phyloP scores from a whole-genome alignment of 64 coral and sea anemone genomes.

The Montipora foliosa region DNA sequence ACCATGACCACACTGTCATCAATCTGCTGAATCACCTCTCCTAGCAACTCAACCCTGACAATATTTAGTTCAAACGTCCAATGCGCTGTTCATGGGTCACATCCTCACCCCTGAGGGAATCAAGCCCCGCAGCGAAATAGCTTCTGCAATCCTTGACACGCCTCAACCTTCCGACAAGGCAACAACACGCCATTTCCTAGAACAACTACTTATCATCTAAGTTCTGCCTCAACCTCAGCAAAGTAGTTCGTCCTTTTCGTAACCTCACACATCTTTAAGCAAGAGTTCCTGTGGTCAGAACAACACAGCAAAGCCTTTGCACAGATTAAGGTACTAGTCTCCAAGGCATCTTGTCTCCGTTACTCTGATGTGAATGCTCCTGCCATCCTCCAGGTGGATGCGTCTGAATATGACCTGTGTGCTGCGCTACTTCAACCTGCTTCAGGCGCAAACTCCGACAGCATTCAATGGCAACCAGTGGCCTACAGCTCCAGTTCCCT shows the following conservation, averaged over 20 bases:
- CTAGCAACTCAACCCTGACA: no score
- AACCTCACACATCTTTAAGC: constrained; percentile 50
- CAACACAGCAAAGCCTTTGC: no score
- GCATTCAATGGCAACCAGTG: constrained; percentile 45
- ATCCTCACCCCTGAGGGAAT: constrained; percentile 35
- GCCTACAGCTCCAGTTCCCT: constrained; percentile 8
- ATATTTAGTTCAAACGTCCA: no score
- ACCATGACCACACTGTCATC: no score
- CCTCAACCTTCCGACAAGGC: neutral
- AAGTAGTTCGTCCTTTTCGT: constrained; percentile 51
- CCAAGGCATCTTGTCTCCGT: no score
- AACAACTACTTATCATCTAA: constrained; percentile 51
- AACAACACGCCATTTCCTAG: constrained; percentile 30
- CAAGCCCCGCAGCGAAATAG: constrained; percentile 35
- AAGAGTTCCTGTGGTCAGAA: constrained; percentile 57
- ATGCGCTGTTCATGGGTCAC: constrained; percentile 44
- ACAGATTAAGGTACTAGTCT: no score
- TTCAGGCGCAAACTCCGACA: neutral
- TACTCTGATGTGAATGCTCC: no score
- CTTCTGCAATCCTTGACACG: neutral
- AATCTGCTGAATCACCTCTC: no score
- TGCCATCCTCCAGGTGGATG: no score
- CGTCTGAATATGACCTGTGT: no score
- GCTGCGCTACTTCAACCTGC: no score
- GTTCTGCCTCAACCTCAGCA: constrained; percentile 65